Base-by-base conservation (phyloP, 2,888 invertebrate species). In the Orthosia incerta region DNA sequence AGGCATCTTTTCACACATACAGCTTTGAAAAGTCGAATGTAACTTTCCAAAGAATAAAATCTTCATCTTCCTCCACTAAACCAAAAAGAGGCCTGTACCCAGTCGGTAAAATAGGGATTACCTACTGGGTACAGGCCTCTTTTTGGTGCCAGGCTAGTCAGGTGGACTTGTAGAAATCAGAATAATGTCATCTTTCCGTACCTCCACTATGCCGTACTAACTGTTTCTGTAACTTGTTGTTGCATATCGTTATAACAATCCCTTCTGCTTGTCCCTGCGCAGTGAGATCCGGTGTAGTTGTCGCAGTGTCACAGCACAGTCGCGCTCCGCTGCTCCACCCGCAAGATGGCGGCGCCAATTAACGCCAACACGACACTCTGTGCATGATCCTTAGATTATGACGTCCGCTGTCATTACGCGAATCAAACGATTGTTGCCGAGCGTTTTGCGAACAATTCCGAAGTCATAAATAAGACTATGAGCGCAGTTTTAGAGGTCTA, bases 321-420 rank as follows among this genome's bases (percentile, higher is more conserved):
- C 74, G 75, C 82, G 81, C 82, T 79, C 71, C 51, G 79, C 69
- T 67, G 80, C 80, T 5, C 39, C n/a, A 4, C 51, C 51, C 56
- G 70, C 79, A 80, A 80, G 71, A 81, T 82, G 81, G 80, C 81
- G 79, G 74, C 65, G 61, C 65, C 71, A 82, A 79, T 81, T 81
- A 81, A 65, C 70, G 66, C 60, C 75, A 71, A 60, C 50, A 75
- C 71, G 70, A 81, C 53, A 78, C 53, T 80, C 53, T 60, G 73
- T 71, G 65, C 79, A 69, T 74, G 80, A 79, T 82, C 74, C 77
- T 57, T 74, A 74, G 79, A 79, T 81, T 82, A 69, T 79, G 69
- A 79, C 61, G 82, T 82, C 75, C 82, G 74, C 68, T 75, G 79
- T 75, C 79, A 80, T 69, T 57, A 74, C 20, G 62, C 48, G 61